Percentiles rank a stretch among this genome's conserved stretches.
These are phyloP conservation scores for Platycnemis pennipes DNA, from an alignment of 2,888 invertebrate species.

Conservation along the genomic window DNA sequence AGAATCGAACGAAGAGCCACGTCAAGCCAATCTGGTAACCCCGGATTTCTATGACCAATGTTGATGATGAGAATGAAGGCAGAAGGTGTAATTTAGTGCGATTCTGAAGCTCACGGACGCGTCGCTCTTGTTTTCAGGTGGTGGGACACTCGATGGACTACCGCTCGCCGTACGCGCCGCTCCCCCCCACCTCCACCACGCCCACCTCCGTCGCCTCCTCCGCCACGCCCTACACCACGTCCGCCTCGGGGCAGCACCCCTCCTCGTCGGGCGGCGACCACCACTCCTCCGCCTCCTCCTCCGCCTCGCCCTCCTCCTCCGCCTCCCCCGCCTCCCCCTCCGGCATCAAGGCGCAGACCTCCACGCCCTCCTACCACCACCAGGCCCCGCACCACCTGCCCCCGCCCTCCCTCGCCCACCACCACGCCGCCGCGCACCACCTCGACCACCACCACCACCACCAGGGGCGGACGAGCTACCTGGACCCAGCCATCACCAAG, in stretches of 20 bases:
- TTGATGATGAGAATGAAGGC: no score
- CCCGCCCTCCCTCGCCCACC: constrained; percentile 80
- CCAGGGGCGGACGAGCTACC: constrained; percentile 82
- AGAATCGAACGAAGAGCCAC: no score
- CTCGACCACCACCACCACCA: constrained; percentile 31
- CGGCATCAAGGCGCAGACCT: constrained; percentile 41
- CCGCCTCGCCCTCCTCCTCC: constrained; percentile 55
- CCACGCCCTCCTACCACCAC: constrained; percentile 46
- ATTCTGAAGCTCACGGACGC: neutral
- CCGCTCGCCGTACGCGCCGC: constrained; percentile 43
- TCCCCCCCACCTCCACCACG: constrained; percentile 70
- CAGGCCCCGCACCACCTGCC: constrained; percentile 78
- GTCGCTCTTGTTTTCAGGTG: neutral
- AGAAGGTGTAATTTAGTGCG: no score
- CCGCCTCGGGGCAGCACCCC: constrained; percentile 87
- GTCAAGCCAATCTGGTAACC: no score
- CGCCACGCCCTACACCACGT: constrained; percentile 80
- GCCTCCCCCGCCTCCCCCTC: constrained; percentile 48
- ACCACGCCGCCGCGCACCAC: constrained; percentile 68
- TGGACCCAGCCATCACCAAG: constrained; percentile 87
- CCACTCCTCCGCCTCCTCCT: constrained; percentile 42
- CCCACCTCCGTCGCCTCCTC: constrained; percentile 71
- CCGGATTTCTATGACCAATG: no score
- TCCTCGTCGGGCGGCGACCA: constrained; percentile 76
- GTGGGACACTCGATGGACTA: constrained; percentile 66